Conservation (phyloP, 2,113 vertebrate species). For the Ranitomeya variabilis region DNA sequence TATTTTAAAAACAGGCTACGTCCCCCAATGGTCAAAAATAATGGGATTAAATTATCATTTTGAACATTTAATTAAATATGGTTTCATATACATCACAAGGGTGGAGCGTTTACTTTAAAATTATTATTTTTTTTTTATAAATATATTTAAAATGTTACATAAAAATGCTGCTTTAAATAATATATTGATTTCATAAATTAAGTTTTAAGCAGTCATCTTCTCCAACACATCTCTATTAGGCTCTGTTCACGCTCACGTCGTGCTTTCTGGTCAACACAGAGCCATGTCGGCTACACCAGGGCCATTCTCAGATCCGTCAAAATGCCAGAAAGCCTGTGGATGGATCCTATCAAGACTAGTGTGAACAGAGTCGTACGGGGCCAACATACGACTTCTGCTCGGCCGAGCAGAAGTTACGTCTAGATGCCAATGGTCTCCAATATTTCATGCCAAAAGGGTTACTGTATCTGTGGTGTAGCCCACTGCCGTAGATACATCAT, state of each 20-base stretch:
- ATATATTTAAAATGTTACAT: conserved; percentile 19
- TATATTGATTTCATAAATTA: not conserved
- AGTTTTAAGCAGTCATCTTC: not conserved
- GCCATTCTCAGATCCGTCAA: not conserved
- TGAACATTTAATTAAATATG: not conserved
- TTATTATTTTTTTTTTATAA: conserved; percentile 16
- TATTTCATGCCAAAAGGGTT: not conserved
- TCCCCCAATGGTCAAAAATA: not conserved
- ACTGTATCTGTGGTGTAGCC: conserved; percentile 57
- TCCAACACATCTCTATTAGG: conserved; percentile 36
- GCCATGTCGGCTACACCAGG: not conserved
- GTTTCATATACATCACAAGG: not conserved
- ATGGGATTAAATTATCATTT: conserved; percentile 1
- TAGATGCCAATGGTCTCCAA: not conserved
- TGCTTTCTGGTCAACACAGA: not conserved
- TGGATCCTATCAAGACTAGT: not conserved
- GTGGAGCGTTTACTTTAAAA: not conserved
- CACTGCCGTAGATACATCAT: conserved; percentile 10
- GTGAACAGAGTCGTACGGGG: not conserved
- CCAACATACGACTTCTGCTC: not conserved
- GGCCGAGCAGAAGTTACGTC: not conserved
- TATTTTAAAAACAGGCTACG: not conserved
- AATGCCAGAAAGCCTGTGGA: not conserved
- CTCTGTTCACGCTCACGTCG: not conserved
- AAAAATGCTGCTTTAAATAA: conserved; percentile 12